phyloP scores from a whole-genome alignment of 2,113 vertebrate genomes.

The Clupea harengus region DNA sequence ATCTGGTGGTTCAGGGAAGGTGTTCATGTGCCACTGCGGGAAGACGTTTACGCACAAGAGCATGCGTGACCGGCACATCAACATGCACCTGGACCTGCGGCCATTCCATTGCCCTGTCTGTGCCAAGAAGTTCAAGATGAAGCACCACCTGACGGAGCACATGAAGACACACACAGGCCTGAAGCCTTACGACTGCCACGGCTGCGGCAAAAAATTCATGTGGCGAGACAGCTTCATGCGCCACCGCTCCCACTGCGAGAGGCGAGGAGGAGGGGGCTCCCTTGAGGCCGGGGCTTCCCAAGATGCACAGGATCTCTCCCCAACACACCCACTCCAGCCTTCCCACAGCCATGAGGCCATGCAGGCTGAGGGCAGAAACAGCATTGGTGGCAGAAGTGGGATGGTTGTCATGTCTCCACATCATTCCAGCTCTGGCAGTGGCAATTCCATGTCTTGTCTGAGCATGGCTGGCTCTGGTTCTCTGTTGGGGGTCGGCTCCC shows the following conservation, averaged over 20 bases:
- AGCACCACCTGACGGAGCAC: conserved; percentile 93
- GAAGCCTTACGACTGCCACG: conserved; percentile 84
- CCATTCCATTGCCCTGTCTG: conserved; percentile 92
- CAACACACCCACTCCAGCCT: conserved; percentile 53
- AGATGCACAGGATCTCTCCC: conserved; percentile 58
- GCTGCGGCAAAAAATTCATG: conserved; percentile 92
- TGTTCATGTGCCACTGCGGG: conserved; percentile 92
- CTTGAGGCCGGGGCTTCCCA: conserved; percentile 32
- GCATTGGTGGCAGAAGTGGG: conserved; percentile 51
- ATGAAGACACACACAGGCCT: conserved; percentile 94
- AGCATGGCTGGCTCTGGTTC: conserved; percentile 45
- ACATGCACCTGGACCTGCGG: conserved; percentile 93
- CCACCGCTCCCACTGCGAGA: conserved; percentile 85
- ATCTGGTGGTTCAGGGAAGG: conserved; percentile 68
- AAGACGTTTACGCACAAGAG: conserved; percentile 92
- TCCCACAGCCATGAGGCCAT: conserved; percentile 56
- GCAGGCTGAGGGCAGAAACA: conserved; percentile 44
- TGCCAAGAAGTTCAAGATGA: conserved; percentile 94
- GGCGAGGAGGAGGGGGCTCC: conserved; percentile 56
- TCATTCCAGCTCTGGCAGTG: conserved; percentile 29
- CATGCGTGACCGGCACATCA: conserved; percentile 90
- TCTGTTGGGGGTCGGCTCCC: conserved; percentile 54
- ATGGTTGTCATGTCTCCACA: conserved; percentile 51
- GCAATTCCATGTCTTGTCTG: conserved; percentile 36
- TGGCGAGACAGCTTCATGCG: conserved; percentile 93